Base-by-base conservation (phyloP, 1,140 invertebrate species). In the Neelides sp. region DNA sequence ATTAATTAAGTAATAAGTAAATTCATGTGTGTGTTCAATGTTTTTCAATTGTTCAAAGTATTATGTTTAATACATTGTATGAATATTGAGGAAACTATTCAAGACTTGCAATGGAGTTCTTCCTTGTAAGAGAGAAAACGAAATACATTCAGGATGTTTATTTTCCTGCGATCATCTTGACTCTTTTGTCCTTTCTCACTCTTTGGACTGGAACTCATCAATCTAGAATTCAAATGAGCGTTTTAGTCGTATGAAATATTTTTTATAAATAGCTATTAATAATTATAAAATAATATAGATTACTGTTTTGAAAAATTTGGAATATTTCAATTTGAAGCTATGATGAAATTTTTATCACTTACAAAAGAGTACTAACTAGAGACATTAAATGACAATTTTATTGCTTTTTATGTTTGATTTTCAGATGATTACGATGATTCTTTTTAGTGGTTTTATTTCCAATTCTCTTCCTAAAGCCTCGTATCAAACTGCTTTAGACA, bases 401-500 rank as follows among this genome's bases (percentile, higher is more conserved):
- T 15, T 36, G 1, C 15, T 12, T 43, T 44, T 48, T 44, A 3
- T 26, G 8, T 34, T n/a, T 42, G 27, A 28, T n/a, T 4, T 24
- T 22, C 34, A 55, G 53, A 32, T 55, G 41, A 22, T 30, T 15
- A 26, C 17, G 5, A 41, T 37, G 17, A 8, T 52, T 15, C 24
- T 56, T 40, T 56, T 56, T n/a, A 50, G 36, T n/a, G 13, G 37
- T 4, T n/a, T 56, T 8, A 23, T 20, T 7, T 8, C 49, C 2
- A 19, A 13, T 17, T 2, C 15, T 4, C 48, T 56, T 44, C 54
- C 54, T 12, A 37, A 40, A 42, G 54, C 52, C 15, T 47, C 36
- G 3, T 56, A 56, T 32, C 54, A 56, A 45, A 56, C 54, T 2
- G 54, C 54, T 8, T 36, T 56, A 15, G 54, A 56, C 20, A 48